Base-by-base conservation (phyloP, 2,888 invertebrate species). In the Rhagonycha fulva region DNA sequence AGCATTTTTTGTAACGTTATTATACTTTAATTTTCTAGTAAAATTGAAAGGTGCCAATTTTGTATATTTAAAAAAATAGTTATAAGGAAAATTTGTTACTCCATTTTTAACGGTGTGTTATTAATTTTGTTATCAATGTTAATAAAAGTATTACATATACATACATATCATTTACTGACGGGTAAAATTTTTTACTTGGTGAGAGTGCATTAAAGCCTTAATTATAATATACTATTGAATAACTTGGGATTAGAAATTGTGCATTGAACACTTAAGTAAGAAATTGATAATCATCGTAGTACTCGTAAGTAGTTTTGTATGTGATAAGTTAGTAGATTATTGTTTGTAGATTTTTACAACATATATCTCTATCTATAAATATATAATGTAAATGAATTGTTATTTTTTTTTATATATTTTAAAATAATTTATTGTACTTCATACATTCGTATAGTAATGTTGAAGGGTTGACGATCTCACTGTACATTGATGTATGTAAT, bases 111-210 rank as follows among this genome's bases (percentile, higher is more conserved):
- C n/a, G 47, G 47, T 47, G n/a, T n/a, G n/a, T 47, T 47, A 47
- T n/a, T 47, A n/a, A 47, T 47, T 47, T 47, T 47, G 47, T 47
- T 47, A 47, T 47, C 47, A n/a, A 47, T 47, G 47, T 47, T 47
- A 47, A n/a, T 47, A 72, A 24, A 61, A 66, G 14, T 32, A 24
- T 67, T 60, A 60, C 60, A 62, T 23, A 32, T 47, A 66, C 24
- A 71, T 71, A 77, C 77, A 77, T 77, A 77, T 77, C 77, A 77
- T 74, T 74, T 69, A 76, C 63, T 69, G 72, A 74, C 74, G 77
- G 74, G 77, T 77, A 74, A 72, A 71, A 74, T 66, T 63, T 70
- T 68, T 70, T 70, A 66, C 63, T 66, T 71, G 68, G 62, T 62
- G 26, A 68, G 71, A 70, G 30, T 66, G 72, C 62, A 68, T 70